phyloP scores from a whole-genome alignment of 1,140 invertebrate genomes.

The Drosophila micromelanica region DNA sequence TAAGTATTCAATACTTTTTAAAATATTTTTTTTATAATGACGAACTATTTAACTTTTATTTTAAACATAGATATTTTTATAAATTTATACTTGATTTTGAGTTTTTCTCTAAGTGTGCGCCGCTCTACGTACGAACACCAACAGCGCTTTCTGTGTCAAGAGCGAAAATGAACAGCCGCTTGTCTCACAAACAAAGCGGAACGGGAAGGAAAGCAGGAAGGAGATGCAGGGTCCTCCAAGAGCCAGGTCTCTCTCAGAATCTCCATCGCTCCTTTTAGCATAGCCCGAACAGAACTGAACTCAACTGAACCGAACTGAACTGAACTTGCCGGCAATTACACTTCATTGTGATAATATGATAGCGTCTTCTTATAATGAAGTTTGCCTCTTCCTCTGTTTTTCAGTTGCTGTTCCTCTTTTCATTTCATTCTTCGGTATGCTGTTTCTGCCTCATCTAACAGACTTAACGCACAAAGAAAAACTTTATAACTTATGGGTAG shows the following conservation, averaged over 20 bases:
- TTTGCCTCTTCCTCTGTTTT: slow-evolving; percentile 17
- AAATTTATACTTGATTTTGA: too few species aligned
- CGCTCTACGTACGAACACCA: not conserved
- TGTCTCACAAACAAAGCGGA: slow-evolving; percentile 17
- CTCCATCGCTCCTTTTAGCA: slow-evolving; percentile 12
- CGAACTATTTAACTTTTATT: too few species aligned
- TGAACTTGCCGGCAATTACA: slow-evolving; percentile 53
- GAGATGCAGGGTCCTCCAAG: not conserved
- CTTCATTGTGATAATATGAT: slow-evolving; percentile 36
- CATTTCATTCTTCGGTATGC: not conserved
- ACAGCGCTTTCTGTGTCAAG: slow-evolving; percentile 43
- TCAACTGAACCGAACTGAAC: not conserved
- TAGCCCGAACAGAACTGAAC: slow-evolving; percentile 2
- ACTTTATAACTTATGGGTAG: slow-evolving; percentile 14
- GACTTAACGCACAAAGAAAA: slow-evolving; percentile 16
- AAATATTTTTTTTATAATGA: too few species aligned
- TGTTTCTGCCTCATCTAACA: not conserved
- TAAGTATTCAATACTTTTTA: too few species aligned
- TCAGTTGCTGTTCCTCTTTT: not conserved
- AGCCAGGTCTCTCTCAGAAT: slow-evolving; percentile 14
- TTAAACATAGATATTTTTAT: too few species aligned
- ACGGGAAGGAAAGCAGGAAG: not conserved
- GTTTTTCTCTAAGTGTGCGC: not conserved
- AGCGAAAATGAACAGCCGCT: slow-evolving; percentile 52
- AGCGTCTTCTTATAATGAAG: slow-evolving; percentile 42